Base-by-base conservation (phyloP, 35 echinoderm and acorn worm genomes). In the Strongylocentrotus purpuratus region DNA sequence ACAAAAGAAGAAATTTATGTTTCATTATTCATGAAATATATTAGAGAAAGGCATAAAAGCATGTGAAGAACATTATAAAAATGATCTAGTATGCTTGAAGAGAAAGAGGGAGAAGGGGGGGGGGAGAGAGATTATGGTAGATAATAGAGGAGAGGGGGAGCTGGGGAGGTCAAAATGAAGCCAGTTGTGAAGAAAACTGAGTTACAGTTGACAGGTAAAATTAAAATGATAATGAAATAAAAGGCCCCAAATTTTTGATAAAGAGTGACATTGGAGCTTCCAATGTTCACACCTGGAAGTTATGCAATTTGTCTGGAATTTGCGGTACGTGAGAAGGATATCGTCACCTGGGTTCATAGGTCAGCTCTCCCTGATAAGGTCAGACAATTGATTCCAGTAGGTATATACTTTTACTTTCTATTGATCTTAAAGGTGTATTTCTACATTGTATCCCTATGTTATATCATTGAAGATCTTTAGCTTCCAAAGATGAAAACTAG, bases 301-400 rank as follows among this genome's bases (percentile, higher is more conserved):
- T 78, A 78, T 78, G 65, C 20, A 78, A 78, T 78, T 78, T 78
- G 22, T 22, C 20, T 7, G 65, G 65, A 78, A 78, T 78, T 78
- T 78, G 8, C 20, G 65, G 22, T 78, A 78, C 65, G 65, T 78
- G 65, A 78, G 65, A 78, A 78, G 65, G 4, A 28, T 78, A 78
- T 78, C 65, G 65, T 78, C 65, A 78, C 65, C 65, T 78, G 22
- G 22, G 65, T n/a, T 78, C 65, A 78, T 15, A 78, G 18, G 22
- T 78, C 65, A n/a, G 20, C 7, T 28, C 22, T 28, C 20, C 65
- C 28, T 78, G 25, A 78, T 78, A n/a, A 78, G 65, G 65, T 78
- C 65, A 78, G 65, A 78, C 65, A 78, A 78, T 78, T 78, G 65
- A 78, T 78, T 78, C 65, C 65, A 78, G 65, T 78, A 78, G 65